phyloP scores from a whole-genome alignment of 2,888 invertebrate species.

The Operophtera brumata region DNA sequence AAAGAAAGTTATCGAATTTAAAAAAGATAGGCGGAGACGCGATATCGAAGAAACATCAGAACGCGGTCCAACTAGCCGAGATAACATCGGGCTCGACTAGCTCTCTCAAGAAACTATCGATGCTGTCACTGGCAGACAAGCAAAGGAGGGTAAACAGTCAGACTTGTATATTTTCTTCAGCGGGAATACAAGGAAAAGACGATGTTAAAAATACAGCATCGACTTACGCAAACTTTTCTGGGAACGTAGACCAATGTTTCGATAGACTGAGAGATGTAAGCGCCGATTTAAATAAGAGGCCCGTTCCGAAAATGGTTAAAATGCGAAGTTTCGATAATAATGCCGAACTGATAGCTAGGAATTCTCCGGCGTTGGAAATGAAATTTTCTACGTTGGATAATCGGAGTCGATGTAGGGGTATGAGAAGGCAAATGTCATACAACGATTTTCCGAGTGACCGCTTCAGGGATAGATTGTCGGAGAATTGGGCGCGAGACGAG shows the following conservation, averaged over 20 bases:
- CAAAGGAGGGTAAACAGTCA: constrained; percentile 71
- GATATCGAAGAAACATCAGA: constrained; percentile 72
- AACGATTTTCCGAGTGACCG: constrained; percentile 75
- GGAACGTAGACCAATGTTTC: constrained; percentile 76
- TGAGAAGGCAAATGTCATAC: constrained; percentile 75
- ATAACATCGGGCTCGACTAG: constrained; percentile 71
- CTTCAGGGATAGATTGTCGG: constrained; percentile 61
- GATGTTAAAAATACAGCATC: constrained; percentile 64
- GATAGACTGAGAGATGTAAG: constrained; percentile 66
- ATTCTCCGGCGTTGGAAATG: constrained; percentile 59
- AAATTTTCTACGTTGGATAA: constrained; percentile 76
- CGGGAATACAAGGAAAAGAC: constrained; percentile 65
- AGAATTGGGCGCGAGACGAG: constrained; percentile 63
- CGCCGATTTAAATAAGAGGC: constrained; percentile 50
- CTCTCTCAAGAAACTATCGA: constrained; percentile 72
- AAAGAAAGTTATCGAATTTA: constrained; percentile 74
- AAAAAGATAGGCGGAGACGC: constrained; percentile 75
- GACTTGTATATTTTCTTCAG: constrained; percentile 67
- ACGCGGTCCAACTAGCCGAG: constrained; percentile 73
- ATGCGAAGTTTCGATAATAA: constrained; percentile 71
- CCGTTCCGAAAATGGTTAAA: constrained; percentile 60
- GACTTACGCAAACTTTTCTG: constrained; percentile 74
- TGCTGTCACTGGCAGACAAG: constrained; percentile 73
- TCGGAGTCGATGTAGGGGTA: constrained; percentile 71
- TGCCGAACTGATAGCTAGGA: constrained; percentile 58